phyloP scores from a whole-genome alignment of 2,113 vertebrate genomes.

The Lepus europaeus region DNA sequence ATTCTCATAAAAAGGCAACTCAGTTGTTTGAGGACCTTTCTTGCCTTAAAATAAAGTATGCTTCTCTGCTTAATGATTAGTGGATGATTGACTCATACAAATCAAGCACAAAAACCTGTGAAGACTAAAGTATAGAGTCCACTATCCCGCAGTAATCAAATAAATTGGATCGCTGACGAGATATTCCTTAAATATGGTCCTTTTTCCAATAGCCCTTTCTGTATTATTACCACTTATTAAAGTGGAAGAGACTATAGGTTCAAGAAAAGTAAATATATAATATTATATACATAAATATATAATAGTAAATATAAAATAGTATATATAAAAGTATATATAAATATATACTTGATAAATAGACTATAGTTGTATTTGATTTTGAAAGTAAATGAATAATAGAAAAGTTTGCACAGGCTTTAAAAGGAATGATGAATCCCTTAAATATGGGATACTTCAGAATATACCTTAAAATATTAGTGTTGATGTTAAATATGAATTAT shows the following conservation, averaged over 20 bases:
- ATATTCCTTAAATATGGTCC: neutral
- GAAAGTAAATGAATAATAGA: slow-evolving; percentile 28
- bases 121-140: slow-evolving; percentile 5
- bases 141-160: slow-evolving; percentile 32
- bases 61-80: slow-evolving; percentile 31
- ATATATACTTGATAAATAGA: neutral
- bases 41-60: slow-evolving; percentile 58
- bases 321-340: neutral
- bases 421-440: neutral
- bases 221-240: neutral
- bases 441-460: neutral
- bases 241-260: slow-evolving; percentile 12
- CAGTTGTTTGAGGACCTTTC: neutral
- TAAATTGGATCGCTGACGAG: neutral
- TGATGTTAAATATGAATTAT: neutral
- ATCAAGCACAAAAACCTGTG: slow-evolving; percentile 38
- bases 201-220: neutral
- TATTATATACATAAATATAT: too few species aligned
- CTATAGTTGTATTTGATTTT: neutral
- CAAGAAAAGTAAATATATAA: slow-evolving; percentile 7
- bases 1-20: slow-evolving; percentile 47
- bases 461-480: neutral
- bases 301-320: too few species aligned
- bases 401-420: neutral
- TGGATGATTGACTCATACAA: slow-evolving; percentile 28